phyloP scores from a whole-genome alignment of 2,888 invertebrate species.

The Macroteleia sp. region DNA sequence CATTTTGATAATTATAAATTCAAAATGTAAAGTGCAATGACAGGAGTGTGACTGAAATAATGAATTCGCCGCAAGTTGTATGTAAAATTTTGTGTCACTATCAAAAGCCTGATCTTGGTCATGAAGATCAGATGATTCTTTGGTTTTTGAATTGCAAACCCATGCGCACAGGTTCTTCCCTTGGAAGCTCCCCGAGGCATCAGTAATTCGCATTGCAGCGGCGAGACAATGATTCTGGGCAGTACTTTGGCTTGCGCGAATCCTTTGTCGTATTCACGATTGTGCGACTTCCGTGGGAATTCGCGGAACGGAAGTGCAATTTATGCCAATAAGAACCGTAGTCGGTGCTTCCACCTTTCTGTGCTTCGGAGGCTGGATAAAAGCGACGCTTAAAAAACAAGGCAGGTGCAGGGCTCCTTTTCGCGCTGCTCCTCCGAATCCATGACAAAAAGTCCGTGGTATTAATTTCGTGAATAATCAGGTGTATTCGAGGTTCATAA shows the following conservation, averaged over 20 bases:
- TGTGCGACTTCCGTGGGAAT: constrained; percentile 83
- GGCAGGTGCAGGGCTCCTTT: constrained; percentile 71
- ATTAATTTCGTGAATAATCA: constrained; percentile 65
- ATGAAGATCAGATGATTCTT: constrained; percentile 33
- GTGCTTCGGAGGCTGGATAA: constrained; percentile 65
- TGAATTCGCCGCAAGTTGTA: neutral
- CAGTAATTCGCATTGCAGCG: constrained; percentile 44
- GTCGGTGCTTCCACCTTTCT: constrained; percentile 43
- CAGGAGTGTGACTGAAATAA: constrained; percentile 23
- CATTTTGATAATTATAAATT: constrained; percentile 32
- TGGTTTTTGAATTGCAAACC: constrained; percentile 17
- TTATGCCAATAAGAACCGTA: constrained; percentile 71
- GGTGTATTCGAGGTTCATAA: constrained; percentile 23
- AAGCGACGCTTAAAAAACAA: constrained; percentile 69
- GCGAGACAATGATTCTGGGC: constrained; percentile 58
- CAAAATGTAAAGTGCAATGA: constrained; percentile 25
- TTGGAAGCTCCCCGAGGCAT: constrained; percentile 39
- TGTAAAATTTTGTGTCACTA: constrained; percentile 13
- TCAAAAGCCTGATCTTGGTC: constrained; percentile 26
- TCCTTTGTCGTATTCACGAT: constrained; percentile 77
- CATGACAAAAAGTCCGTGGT: constrained; percentile 59
- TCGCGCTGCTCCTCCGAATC: constrained; percentile 28
- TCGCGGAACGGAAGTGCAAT: constrained; percentile 82
- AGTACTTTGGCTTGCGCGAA: constrained; percentile 53
- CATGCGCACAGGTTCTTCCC: constrained; percentile 32